These are phyloP conservation scores for Drosophila serrata DNA, from an alignment of 1,140 invertebrate genomes.

Conservation along the genomic window DNA sequence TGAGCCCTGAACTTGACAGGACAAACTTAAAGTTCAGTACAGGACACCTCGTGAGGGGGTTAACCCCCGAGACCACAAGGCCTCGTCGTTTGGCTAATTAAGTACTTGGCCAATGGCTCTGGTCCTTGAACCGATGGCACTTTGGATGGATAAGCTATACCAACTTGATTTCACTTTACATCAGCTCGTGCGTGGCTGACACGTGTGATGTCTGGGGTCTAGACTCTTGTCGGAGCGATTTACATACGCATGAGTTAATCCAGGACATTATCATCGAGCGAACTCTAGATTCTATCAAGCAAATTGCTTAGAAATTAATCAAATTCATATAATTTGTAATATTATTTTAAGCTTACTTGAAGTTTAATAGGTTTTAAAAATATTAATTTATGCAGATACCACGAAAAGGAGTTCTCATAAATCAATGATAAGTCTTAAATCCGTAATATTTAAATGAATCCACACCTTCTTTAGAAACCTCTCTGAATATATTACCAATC, in stretches of 20 bases:
- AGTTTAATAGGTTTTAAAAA: not conserved
- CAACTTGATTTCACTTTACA: slow-evolving; percentile 22
- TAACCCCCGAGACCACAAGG: slow-evolving; percentile 17
- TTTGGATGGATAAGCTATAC: slow-evolving; percentile 22
- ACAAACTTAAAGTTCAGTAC: slow-evolving; percentile 21
- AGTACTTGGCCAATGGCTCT: slow-evolving; percentile 30
- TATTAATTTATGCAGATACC: no score
- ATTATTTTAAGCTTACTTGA: not conserved
- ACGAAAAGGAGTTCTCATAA: no score
- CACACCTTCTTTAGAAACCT: not conserved
- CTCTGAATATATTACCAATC: not conserved
- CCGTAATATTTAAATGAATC: not conserved
- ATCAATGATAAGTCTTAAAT: not conserved
- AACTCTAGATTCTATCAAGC: not conserved
- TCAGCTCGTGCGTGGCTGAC: slow-evolving; percentile 6
- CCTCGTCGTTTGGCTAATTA: slow-evolving; percentile 48
- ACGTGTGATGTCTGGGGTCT: slow-evolving; percentile 25
- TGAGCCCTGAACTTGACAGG: slow-evolving; percentile 40
- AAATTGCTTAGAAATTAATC: not conserved
- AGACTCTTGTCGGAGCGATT: slow-evolving; percentile 9
- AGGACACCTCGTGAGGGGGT: slow-evolving; percentile 2
- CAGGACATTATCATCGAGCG: not conserved
- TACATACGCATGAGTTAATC: not conserved
- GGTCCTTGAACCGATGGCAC: slow-evolving; percentile 24
- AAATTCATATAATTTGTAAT: not conserved